phyloP scores from a whole-genome alignment of 1,140 invertebrate species.

The Potamilus streckersoni region DNA sequence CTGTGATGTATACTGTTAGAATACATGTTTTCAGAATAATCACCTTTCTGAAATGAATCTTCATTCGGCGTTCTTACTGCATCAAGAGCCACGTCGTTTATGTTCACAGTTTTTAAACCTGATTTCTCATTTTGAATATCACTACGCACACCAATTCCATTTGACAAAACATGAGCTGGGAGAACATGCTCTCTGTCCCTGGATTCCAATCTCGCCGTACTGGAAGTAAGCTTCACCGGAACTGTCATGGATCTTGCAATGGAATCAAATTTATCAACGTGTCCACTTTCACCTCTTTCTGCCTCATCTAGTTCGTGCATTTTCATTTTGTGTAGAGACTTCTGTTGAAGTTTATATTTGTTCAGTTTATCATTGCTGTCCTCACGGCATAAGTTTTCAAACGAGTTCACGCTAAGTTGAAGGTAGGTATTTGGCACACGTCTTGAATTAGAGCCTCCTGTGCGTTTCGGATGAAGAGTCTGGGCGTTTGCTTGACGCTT shows the following conservation, averaged over 20 bases:
- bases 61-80: background rate
- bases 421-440: constrained; percentile 28
- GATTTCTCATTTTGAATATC: background rate
- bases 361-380: constrained; percentile 18
- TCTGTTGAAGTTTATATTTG: constrained; percentile 26
- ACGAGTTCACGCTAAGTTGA: constrained; percentile 27
- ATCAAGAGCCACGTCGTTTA: constrained; percentile 16
- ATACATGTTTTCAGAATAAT: constrained; percentile 14
- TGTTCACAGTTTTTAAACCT: constrained; percentile 22
- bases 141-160: background rate
- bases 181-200: background rate
- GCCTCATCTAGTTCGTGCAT: constrained; percentile 7
- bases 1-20: constrained; percentile 13
- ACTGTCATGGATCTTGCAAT: too few relatives aligned
- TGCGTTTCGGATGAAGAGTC: constrained; percentile 13
- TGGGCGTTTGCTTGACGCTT: constrained; percentile 10
- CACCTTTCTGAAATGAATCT: constrained; percentile 3
- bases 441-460: constrained; percentile 6
- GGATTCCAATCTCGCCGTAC: background rate
- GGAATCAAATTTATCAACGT: constrained; percentile 8
- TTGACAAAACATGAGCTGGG: background rate
- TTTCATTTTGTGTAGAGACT: constrained; percentile 27
- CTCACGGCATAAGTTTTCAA: constrained; percentile 19
- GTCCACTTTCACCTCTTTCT: constrained; percentile 2
- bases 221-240: too few relatives aligned